These are phyloP conservation scores for Syrrhaptes paradoxus DNA, from an alignment of 2,113 vertebrate genomes.

Conservation along the genomic window DNA sequence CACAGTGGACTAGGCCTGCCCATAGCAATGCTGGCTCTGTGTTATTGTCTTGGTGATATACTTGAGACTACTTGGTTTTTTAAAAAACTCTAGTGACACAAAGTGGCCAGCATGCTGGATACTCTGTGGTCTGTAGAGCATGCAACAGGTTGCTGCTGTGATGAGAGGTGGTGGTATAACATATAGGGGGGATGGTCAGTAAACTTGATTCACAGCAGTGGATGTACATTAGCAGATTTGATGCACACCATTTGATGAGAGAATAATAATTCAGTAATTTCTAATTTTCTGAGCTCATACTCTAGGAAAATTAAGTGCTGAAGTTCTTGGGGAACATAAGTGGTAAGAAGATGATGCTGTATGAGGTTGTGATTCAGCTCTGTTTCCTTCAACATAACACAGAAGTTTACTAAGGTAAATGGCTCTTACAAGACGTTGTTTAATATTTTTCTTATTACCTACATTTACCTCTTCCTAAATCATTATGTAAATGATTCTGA, in stretches of 20 bases:
- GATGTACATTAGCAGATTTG: neutral
- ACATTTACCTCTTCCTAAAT: neutral
- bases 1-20: neutral
- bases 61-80: neutral
- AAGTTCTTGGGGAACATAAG: neutral
- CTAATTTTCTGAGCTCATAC: neutral
- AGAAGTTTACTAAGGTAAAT: neutral
- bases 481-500: neutral
- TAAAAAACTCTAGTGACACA: neutral
- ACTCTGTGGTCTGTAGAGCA: neutral
- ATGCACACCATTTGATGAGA: neutral
- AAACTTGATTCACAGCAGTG: neutral
- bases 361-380: neutral
- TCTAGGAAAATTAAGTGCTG: neutral
- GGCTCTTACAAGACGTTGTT: neutral
- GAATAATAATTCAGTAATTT: neutral
- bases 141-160: neutral
- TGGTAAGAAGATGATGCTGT: neutral
- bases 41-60: neutral
- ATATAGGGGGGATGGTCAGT: neutral
- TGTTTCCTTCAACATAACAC: neutral
- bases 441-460: neutral
- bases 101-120: neutral
- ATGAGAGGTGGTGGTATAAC: neutral
- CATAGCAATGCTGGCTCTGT: rapidly evolving